phyloP scores from a whole-genome alignment of 2,797 vertebrate species.

The Acestrorhynchus altus region DNA sequence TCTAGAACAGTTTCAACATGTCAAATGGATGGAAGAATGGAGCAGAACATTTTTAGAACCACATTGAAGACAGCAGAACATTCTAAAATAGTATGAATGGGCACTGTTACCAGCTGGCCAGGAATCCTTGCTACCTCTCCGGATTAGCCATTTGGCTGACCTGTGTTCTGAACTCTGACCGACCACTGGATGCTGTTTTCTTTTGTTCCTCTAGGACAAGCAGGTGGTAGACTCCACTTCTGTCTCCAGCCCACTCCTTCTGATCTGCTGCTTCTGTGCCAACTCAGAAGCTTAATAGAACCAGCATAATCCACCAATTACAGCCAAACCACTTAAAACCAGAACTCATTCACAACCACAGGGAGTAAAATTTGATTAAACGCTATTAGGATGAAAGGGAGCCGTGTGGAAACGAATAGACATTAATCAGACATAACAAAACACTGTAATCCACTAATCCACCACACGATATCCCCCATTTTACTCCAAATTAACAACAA shows the following conservation, averaged over 20 bases:
- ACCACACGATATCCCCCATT: background rate
- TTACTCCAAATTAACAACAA: background rate
- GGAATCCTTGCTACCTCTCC: too few species aligned
- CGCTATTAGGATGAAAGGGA: constrained; percentile 10
- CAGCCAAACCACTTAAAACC: constrained; percentile 1
- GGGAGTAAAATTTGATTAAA: constrained; percentile 2
- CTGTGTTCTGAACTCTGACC: too few species aligned
- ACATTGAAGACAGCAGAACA: too few species aligned
- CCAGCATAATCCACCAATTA: constrained; percentile 6
- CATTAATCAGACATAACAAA: background rate
- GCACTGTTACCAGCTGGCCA: too few species aligned
- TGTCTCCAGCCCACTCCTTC: background rate
- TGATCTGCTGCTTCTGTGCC: background rate
- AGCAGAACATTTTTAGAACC: too few species aligned
- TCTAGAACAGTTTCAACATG: too few species aligned
- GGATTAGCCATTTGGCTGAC: too few species aligned
- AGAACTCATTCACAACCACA: background rate
- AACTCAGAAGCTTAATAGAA: background rate
- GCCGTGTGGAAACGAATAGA: background rate
- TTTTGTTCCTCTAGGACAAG: background rate
- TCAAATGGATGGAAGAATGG: too few species aligned
- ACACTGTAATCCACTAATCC: constrained; percentile 4
- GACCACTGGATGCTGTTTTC: background rate
- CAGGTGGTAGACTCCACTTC: background rate
- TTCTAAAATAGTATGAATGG: too few species aligned